A percentile compares a stretch with the other conserved stretches of the same genome.
These are phyloP conservation scores for Quadroppia sp. DNA, from an alignment of 2,888 invertebrate genomes.

Conservation along the genomic window DNA sequence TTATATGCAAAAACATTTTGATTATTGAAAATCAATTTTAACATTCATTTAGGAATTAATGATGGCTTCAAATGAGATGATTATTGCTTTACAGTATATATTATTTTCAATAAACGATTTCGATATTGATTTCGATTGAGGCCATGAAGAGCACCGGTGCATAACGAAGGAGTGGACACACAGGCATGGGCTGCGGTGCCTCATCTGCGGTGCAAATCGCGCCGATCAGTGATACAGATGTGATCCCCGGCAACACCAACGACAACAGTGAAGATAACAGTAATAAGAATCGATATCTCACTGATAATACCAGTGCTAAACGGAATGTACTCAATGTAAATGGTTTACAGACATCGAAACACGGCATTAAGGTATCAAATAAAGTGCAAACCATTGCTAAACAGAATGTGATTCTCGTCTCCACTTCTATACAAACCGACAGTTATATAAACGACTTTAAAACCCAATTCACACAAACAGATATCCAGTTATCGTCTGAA, in stretches of 20 bases:
- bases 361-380: constrained; percentile 10
- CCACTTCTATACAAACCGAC: constrained; percentile 24
- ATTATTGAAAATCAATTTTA: not conserved
- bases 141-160: not conserved
- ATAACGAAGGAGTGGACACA: not conserved
- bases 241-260: constrained; percentile 3
- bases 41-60: too few relatives aligned
- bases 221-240: constrained; percentile 11
- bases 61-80: not conserved
- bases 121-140: constrained; percentile 5
- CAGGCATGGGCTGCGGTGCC: constrained; percentile 25
- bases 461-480: constrained; percentile 26
- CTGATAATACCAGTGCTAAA: not conserved
- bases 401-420: not conserved
- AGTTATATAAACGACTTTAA: constrained; percentile 8
- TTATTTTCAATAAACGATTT: not conserved
- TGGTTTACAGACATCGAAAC: constrained; percentile 12
- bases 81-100: not conserved
- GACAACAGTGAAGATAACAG: not conserved
- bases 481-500: not conserved
- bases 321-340: not conserved
- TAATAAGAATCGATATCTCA: not conserved
- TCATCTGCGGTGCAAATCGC: constrained; percentile 31
- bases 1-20: too few relatives aligned
- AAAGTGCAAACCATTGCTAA: constrained; percentile 2